Conservation (phyloP, 2,113 vertebrate species). For the Herpetotheres cachinnans region DNA sequence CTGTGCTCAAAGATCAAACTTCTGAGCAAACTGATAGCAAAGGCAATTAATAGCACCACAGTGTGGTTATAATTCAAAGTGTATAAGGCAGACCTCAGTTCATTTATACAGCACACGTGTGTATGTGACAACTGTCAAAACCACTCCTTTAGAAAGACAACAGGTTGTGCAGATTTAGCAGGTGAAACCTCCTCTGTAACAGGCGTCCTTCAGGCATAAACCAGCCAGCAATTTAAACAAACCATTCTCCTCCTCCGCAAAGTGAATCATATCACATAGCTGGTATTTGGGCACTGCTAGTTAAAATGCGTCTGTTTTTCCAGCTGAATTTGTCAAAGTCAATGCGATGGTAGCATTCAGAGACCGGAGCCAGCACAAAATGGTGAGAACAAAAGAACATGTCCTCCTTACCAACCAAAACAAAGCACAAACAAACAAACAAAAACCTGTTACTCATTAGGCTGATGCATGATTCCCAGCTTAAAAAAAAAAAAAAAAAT, state of each 20-base stretch:
- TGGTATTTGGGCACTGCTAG: conserved; percentile 1
- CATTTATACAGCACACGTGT: background rate
- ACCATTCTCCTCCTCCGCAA: background rate
- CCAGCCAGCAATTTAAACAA: background rate
- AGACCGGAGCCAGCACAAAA: background rate
- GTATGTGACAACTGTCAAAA: background rate
- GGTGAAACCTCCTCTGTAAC: background rate
- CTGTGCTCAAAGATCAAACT: background rate
- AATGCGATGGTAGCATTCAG: background rate
- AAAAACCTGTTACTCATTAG: conserved; percentile 42
- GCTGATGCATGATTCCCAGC: background rate
- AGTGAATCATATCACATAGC: conserved; percentile 20
- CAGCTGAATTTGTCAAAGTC: conserved; percentile 18
- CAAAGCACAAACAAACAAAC: conserved; percentile 50
- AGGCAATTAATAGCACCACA: background rate
- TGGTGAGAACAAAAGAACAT: conserved; percentile 36
- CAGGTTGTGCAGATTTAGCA: background rate
- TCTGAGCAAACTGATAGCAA: background rate
- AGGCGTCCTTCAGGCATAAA: background rate
- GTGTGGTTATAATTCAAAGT: background rate
- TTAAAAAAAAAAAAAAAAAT: background rate
- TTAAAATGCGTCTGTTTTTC: background rate
- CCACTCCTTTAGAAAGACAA: background rate
- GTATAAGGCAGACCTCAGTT: background rate
- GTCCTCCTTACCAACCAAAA: conserved; percentile 51